phyloP scores from a whole-genome alignment of 2,797 vertebrate species.

The Platalea minor region DNA sequence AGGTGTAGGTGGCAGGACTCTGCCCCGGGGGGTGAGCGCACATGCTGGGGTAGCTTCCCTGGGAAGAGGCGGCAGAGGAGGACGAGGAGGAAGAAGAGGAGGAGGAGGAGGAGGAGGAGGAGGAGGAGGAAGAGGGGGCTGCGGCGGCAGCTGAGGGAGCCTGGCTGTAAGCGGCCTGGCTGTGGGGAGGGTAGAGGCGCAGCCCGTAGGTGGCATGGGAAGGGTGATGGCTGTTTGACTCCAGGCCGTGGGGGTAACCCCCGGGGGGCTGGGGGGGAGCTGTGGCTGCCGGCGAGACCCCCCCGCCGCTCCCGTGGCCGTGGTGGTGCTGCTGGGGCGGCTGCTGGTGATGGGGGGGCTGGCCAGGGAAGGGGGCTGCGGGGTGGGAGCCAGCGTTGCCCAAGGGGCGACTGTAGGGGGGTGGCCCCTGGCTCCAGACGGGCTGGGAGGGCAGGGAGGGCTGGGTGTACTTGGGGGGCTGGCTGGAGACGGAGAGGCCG shows the following conservation, averaged over 20 bases:
- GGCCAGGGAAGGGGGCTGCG: slow-evolving; percentile 64
- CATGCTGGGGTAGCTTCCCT: slow-evolving; percentile 75
- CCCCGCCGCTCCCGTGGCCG: not conserved
- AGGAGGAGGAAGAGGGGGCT: slow-evolving; percentile 38
- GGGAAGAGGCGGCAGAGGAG: slow-evolving; percentile 73
- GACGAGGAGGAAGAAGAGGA: not conserved
- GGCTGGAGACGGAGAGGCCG: slow-evolving; percentile 74
- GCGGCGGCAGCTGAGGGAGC: slow-evolving; percentile 49
- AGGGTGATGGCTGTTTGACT: slow-evolving; percentile 65
- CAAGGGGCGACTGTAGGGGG: slow-evolving; percentile 73
- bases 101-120: not conserved
- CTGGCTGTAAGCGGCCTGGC: slow-evolving; percentile 71
- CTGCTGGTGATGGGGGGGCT: slow-evolving; percentile 80
- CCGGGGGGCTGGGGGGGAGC: slow-evolving; percentile 69
- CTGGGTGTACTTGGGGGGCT: slow-evolving; percentile 80
- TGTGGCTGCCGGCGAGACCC: slow-evolving; percentile 62
- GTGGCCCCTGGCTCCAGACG: slow-evolving; percentile 77
- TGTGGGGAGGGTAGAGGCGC: slow-evolving; percentile 72
- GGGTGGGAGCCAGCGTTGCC: slow-evolving; percentile 73
- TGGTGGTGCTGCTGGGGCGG: slow-evolving; percentile 58
- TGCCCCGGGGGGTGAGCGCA: slow-evolving; percentile 78
- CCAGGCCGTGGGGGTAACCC: slow-evolving; percentile 74
- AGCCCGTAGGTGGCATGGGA: slow-evolving; percentile 72
- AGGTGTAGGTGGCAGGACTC: slow-evolving; percentile 81
- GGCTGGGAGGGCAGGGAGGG: slow-evolving; percentile 79